Evolutionary conservation across 2,888 invertebrate genomes (phyloP), one percentile per base, ranked within the genome.

Genomic region (Steinernema carpocapsae): DNA sequence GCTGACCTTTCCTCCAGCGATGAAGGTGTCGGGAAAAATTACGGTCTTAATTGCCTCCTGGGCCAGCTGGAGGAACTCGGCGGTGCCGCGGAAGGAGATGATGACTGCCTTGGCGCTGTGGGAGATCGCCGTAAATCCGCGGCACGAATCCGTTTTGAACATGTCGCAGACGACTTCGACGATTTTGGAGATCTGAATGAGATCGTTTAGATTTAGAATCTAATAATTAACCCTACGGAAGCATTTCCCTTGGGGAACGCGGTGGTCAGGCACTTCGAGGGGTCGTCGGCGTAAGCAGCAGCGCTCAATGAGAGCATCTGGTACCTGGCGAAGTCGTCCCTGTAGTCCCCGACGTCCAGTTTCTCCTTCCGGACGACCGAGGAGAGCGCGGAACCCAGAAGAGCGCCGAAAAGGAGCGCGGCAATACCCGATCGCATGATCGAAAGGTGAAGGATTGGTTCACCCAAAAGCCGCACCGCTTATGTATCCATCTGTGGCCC

Each of bases 1-100:
- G 10, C 79, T 78, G 7, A 82, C 81, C 24, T 81, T 79, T 72
- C 82, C 82, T 12, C 80, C 82, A 79, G n/a, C 80, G 32, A 78
- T 64, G 80, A 80, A 81, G 14, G 75, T 64, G 73, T 78, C 77
- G 74, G 74, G 76, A 42, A 1, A 10, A 17, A 64, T 78, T 26
- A 78, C 48, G 17, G 78, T 77, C 72, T 77, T 76, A 22, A 75
- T 59, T 43, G 77, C 78, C 52, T 81, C 81, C 75, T 77, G 52
- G 52, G 80, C 72, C n/a, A 80, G 64, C 74, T 80, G 76, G 51
- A 78, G 64, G 74, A 78, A 75, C 72, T 76, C 72, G 71, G 71
- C 77, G 0, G 78, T 76, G 37, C 81, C 81, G 22, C 81, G 74
- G 74, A 78, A 80, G 37, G 78, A 74, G 70, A 80, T 74, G 4